Conservation (phyloP, 2,113 vertebrate genomes). For the Aplodontia rufa region DNA sequence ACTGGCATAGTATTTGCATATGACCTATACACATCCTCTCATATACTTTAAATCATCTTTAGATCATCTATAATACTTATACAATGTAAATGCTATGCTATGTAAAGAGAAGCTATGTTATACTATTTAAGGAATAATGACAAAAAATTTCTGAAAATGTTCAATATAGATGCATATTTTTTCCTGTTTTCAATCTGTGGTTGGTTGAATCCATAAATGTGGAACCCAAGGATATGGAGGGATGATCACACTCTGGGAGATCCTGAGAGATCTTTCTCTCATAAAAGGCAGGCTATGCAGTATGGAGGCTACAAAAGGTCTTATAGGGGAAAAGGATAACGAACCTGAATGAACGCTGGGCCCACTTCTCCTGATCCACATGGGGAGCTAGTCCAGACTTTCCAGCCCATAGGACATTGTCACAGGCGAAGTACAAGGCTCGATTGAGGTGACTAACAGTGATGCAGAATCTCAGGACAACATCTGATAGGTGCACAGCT, state of each 20-base stretch:
- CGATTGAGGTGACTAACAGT: constrained; percentile 94
- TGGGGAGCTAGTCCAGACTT: constrained; percentile 85
- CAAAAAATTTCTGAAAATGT: not conserved
- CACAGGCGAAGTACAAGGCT: constrained; percentile 95
- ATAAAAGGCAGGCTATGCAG: not conserved
- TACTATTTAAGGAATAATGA: not conserved
- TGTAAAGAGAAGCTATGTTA: not conserved
- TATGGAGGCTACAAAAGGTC: not conserved
- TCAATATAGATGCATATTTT: not conserved
- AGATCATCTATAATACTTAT: not conserved
- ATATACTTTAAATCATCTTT: not conserved
- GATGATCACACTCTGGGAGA: not conserved
- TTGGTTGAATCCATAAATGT: not conserved
- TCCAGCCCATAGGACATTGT: constrained; percentile 94
- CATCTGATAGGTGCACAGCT: constrained; percentile 92
- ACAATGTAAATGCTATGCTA: not conserved
- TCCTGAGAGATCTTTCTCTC: not conserved
- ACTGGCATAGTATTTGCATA: not conserved
- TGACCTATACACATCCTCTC: not conserved
- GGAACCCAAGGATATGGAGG: not conserved
- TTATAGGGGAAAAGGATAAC: constrained; percentile 4
- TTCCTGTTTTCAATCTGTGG: not conserved
- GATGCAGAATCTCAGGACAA: constrained; percentile 93
- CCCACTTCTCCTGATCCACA: constrained; percentile 94
- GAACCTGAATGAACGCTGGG: constrained; percentile 94